These are phyloP conservation scores for Tanaodytes sp. DNA, from an alignment of 2,888 invertebrate genomes.

Conservation along the genomic window DNA sequence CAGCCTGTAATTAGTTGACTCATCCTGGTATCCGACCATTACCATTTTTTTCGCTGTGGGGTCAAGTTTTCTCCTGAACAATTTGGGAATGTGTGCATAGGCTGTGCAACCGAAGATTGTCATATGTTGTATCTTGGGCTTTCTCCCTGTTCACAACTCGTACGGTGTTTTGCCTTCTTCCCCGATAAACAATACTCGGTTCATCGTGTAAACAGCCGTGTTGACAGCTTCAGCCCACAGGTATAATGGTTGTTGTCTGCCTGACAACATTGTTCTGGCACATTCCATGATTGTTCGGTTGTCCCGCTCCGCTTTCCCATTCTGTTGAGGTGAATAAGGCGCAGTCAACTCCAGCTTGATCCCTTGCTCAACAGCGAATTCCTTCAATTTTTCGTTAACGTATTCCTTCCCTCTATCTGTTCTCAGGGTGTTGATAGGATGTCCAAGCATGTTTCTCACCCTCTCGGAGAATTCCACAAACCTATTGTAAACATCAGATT, in stretches of 20 bases:
- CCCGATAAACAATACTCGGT: neutral
- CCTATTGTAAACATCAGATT: constrained; percentile 51
- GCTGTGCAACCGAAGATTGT: constrained; percentile 48
- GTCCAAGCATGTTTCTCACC: constrained; percentile 35
- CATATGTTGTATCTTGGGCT: constrained; percentile 44
- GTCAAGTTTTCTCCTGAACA: constrained; percentile 52
- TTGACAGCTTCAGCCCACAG: constrained; percentile 38
- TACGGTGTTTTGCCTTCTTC: constrained; percentile 18
- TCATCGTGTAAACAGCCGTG: constrained; percentile 18
- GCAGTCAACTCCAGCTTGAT: constrained; percentile 19
- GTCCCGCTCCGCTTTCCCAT: constrained; percentile 29
- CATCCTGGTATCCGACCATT: constrained; percentile 49
- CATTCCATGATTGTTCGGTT: constrained; percentile 31
- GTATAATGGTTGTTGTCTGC: neutral
- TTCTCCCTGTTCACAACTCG: constrained; percentile 38
- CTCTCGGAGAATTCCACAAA: constrained; percentile 49
- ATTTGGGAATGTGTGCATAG: constrained; percentile 45
- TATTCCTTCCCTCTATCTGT: constrained; percentile 47
- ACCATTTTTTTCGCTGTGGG: constrained; percentile 47
- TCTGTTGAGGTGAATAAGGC: constrained; percentile 29
- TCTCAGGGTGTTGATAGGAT: constrained; percentile 39
- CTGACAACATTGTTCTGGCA: constrained; percentile 35
- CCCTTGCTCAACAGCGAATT: neutral
- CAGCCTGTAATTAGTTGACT: constrained; percentile 37
- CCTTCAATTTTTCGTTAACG: constrained; percentile 7